Evolutionary conservation across 92 coral and sea anemone genomes (phyloP).

Genomic region (Phenganax marumi): DNA sequence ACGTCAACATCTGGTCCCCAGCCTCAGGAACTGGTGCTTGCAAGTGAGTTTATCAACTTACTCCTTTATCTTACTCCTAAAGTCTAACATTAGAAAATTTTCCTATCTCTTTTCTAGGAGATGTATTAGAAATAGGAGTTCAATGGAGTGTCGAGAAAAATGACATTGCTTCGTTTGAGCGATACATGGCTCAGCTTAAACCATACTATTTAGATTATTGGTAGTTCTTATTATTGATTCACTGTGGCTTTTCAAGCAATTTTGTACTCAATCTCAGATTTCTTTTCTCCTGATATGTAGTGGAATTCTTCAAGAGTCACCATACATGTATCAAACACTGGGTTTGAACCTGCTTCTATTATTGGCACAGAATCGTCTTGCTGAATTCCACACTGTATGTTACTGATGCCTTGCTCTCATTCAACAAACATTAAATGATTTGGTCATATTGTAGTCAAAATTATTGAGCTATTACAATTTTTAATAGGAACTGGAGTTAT

Average conservation of each 20-base stretch:
- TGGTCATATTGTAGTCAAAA: not conserved
- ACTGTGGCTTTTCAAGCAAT: too few species aligned
- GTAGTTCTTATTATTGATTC: conserved; percentile 45
- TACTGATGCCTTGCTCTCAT: not conserved
- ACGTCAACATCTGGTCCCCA: conserved; percentile 75
- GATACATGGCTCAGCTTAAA: conserved; percentile 98
- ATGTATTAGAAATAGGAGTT: conserved; percentile 95
- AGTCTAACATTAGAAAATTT: not conserved
- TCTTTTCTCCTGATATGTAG: conserved; percentile 41
- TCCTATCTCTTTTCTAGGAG: conserved; percentile 60
- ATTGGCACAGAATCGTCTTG: conserved; percentile 94
- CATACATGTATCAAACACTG: conserved; percentile 87
- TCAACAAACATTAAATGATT: not conserved
- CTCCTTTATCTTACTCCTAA: not conserved
- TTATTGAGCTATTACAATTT: not conserved
- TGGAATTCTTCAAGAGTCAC: conserved; percentile 90
- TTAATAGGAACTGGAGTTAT: conserved; percentile 81
- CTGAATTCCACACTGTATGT: conserved; percentile 94
- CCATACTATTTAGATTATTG: conserved; percentile 95
- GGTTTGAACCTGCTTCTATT: conserved; percentile 88
- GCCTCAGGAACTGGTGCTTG: conserved; percentile 78
- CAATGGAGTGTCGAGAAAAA: conserved; percentile 94
- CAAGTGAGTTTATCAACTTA: conserved; percentile 66
- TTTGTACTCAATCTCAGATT: not conserved
- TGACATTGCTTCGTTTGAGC: conserved; percentile 94